Evolutionary conservation across 2,113 vertebrate species (phyloP).

Genomic region (Hippocampus zosterae): DNA sequence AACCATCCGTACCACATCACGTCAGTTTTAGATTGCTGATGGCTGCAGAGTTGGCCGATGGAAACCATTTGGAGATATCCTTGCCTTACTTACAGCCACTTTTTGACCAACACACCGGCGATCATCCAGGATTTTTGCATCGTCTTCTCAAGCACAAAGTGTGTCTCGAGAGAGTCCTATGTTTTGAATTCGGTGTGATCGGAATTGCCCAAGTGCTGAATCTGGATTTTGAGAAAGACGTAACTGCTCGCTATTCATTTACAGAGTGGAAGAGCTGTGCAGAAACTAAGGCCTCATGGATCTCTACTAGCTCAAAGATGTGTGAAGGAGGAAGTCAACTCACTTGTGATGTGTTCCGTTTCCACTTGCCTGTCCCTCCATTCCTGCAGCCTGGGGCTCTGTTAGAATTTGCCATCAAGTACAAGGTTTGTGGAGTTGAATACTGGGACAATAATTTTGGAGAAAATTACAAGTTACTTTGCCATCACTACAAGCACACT

Average conservation of each 20-base stretch:
- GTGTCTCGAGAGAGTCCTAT: slow-evolving; percentile 85
- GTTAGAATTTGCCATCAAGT: slow-evolving; percentile 86
- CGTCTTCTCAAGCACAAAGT: slow-evolving; percentile 80
- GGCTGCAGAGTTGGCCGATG: slow-evolving; percentile 82
- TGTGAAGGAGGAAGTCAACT: slow-evolving; percentile 38
- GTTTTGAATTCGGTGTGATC: slow-evolving; percentile 82
- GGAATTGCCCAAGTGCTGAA: slow-evolving; percentile 86
- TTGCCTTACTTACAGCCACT: slow-evolving; percentile 85
- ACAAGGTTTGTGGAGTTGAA: slow-evolving; percentile 78
- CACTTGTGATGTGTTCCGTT: slow-evolving; percentile 82
- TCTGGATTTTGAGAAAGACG: slow-evolving; percentile 86
- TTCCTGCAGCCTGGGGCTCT: slow-evolving; percentile 81
- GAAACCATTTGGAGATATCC: slow-evolving; percentile 78
- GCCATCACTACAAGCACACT: slow-evolving; percentile 80
- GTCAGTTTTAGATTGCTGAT: slow-evolving; percentile 85
- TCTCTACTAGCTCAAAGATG: slow-evolving; percentile 56
- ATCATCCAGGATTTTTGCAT: slow-evolving; percentile 73
- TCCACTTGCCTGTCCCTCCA: slow-evolving; percentile 85
- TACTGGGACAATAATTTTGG: slow-evolving; percentile 94
- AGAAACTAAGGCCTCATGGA: slow-evolving; percentile 81
- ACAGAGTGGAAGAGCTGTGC: slow-evolving; percentile 81
- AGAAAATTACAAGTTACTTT: slow-evolving; percentile 85
- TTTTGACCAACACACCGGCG: slow-evolving; percentile 80
- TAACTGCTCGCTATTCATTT: slow-evolving; percentile 84
- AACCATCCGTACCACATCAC: slow-evolving; percentile 86